Percentiles rank a stretch among this genome's conserved stretches.
Conservation (phyloP, 2,113 vertebrate species). For the Hippolais icterina region DNA sequence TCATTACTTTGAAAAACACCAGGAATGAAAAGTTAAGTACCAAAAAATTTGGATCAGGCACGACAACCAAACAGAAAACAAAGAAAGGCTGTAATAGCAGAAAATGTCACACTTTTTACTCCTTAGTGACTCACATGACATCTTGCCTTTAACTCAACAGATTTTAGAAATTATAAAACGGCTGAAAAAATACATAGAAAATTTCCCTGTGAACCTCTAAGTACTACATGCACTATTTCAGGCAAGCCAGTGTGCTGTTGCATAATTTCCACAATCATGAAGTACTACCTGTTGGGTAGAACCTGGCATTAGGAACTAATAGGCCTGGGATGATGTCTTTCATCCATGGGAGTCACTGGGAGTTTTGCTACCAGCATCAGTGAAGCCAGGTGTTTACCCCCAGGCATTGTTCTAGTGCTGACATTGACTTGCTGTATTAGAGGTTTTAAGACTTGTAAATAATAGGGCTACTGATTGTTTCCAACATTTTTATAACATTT, state of each 20-base stretch:
- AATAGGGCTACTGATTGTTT: not conserved
- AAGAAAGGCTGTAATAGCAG: not conserved
- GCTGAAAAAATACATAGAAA: not conserved
- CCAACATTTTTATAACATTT: conserved; percentile 9
- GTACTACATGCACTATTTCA: not conserved
- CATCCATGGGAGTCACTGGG: not conserved
- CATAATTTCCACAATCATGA: not conserved
- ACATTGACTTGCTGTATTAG: not conserved
- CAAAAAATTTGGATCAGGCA: not conserved
- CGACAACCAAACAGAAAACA: not conserved
- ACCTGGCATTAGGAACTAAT: not conserved
- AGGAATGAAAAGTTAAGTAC: not conserved
- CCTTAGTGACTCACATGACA: not conserved
- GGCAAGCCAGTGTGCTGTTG: not conserved
- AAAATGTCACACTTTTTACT: not conserved
- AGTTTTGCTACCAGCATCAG: not conserved
- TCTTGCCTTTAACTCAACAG: not conserved
- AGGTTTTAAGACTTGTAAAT: conserved; percentile 9
- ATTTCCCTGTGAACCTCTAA: not conserved
- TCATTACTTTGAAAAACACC: not conserved
- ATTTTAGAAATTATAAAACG: not conserved
- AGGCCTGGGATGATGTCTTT: not conserved
- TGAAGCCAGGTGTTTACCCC: conserved; percentile 34
- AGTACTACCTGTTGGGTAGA: not conserved
- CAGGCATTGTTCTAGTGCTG: not conserved